These are phyloP conservation scores for Conger conger DNA, from an alignment of 2,113 vertebrate species.

Conservation along the genomic window DNA sequence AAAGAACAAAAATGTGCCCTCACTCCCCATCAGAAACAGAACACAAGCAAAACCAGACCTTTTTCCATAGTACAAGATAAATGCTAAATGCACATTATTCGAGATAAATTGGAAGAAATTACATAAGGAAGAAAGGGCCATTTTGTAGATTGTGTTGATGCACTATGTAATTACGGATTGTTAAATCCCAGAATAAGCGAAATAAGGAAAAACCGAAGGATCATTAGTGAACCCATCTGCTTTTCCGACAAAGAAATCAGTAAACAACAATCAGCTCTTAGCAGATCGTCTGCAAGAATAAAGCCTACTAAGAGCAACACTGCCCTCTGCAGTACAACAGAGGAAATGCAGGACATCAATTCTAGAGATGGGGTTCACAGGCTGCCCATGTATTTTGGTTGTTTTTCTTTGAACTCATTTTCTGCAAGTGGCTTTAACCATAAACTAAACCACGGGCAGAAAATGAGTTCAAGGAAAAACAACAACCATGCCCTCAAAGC, in stretches of 20 bases:
- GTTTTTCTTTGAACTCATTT: too few relatives aligned
- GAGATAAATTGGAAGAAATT: neutral
- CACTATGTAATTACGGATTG: neutral
- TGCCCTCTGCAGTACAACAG: slow-evolving; percentile 15
- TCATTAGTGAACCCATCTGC: neutral
- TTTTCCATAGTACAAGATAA: neutral
- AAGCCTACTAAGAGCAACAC: slow-evolving; percentile 16
- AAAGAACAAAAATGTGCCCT: too few relatives aligned
- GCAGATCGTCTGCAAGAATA: neutral
- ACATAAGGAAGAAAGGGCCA: neutral
- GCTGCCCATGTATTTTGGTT: too few relatives aligned
- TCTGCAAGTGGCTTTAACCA: too few relatives aligned
- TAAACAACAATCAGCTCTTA: neutral
- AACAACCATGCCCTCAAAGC: too few relatives aligned
- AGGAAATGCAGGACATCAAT: neutral
- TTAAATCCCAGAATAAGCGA: neutral
- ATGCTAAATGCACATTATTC: neutral
- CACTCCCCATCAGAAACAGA: neutral
- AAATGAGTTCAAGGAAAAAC: too few relatives aligned
- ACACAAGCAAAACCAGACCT: neutral
- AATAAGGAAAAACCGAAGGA: neutral
- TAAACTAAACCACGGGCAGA: too few relatives aligned
- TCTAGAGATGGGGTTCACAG: neutral
- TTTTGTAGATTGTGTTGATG: neutral
- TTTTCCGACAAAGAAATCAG: neutral